Conservation (phyloP, 2,797 vertebrate genomes). For the Babyrousa celebensis region DNA sequence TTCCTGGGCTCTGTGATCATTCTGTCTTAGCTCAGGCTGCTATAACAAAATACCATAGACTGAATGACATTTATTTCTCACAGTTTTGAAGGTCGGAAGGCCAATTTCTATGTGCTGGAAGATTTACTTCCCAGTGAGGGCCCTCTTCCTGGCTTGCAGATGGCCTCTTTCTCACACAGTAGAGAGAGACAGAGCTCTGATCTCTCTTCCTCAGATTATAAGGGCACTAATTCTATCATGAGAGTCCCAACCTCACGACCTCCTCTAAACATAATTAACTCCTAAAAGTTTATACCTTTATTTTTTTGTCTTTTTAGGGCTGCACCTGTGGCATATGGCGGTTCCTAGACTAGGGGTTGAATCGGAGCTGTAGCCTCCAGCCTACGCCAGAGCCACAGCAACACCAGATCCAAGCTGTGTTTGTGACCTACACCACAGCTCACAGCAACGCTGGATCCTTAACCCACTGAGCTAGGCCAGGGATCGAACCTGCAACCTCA, state of each 20-base stretch:
- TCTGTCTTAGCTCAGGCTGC: not conserved
- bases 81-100: not conserved
- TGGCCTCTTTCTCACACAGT: not conserved
- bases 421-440: too few relatives aligned
- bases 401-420: too few relatives aligned
- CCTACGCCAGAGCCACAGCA: too few relatives aligned
- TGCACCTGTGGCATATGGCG: too few relatives aligned
- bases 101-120: not conserved
- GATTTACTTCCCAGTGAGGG: not conserved
- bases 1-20: not conserved
- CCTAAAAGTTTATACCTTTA: not conserved
- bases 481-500: too few relatives aligned
- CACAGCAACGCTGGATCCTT: too few relatives aligned
- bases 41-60: not conserved
- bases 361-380: too few relatives aligned
- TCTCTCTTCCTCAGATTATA: not conserved
- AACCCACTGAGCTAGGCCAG: too few relatives aligned
- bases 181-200: not conserved
- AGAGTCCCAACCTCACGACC: not conserved
- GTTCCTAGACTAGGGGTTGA: too few relatives aligned
- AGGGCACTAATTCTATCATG: not conserved
- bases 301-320: too few relatives aligned
- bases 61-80: not conserved
- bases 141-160: not conserved
- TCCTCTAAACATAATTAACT: not conserved